Evolutionary conservation across 2,888 invertebrate species (phyloP).

Genomic region (Drosophila stalkeri): DNA sequence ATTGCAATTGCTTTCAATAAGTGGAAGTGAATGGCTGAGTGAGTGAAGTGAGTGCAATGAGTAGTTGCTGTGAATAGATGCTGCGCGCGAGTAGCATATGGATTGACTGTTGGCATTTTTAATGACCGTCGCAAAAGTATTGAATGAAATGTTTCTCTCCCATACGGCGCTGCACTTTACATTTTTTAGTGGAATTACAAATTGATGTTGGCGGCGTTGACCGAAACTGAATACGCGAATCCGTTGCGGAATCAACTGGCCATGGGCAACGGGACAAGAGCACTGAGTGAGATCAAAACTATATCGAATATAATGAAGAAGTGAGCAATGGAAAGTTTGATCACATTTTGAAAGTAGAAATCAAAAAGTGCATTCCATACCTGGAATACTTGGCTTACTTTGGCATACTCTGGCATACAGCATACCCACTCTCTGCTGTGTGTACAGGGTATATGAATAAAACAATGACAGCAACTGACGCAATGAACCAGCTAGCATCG

Average conservation of each 20-base stretch:
- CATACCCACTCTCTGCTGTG: background rate
- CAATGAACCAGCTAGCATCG: conserved; percentile 21
- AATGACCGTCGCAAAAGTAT: conserved; percentile 54
- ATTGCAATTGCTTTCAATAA: background rate
- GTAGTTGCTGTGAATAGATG: background rate
- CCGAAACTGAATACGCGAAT: conserved; percentile 39
- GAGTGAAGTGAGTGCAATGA: background rate
- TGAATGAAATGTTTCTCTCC: conserved; percentile 43
- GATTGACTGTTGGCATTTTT: conserved; percentile 33
- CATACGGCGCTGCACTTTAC: conserved; percentile 54
- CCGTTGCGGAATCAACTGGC: conserved; percentile 29
- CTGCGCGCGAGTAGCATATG: background rate
- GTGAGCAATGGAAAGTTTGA: background rate
- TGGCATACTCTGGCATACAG: background rate
- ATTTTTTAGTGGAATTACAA: conserved; percentile 77
- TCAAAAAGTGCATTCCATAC: no score
- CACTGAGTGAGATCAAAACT: background rate
- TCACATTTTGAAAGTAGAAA: no score
- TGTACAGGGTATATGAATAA: conserved; percentile 3
- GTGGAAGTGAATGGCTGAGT: background rate
- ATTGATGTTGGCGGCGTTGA: conserved; percentile 64
- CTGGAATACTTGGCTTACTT: no score
- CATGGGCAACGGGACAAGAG: conserved; percentile 23
- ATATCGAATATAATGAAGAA: background rate
- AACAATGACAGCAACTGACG: background rate